Evolutionary conservation across 92 coral and sea anemone species (phyloP), one percentile per base, ranked within the genome.

Genomic region (Epizoanthus stellaris): DNA sequence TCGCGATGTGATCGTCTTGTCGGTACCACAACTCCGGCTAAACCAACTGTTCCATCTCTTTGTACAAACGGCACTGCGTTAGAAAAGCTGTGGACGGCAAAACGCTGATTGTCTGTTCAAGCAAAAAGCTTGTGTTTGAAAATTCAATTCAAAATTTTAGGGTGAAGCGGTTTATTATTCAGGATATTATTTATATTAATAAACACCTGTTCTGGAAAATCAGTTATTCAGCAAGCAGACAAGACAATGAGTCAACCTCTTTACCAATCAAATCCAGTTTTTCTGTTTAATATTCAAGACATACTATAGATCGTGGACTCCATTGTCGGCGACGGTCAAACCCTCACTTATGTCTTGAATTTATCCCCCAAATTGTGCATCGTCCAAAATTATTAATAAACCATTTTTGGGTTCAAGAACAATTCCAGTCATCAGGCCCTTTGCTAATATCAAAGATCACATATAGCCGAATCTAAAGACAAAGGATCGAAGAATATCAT

Each of bases 151-250:
- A 45, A 70, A 23, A 23, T 38, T 76, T 9, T 59, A 14, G 67
- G 63, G 47, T 56, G 52, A 76, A 76, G 68, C 81, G 20, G 38
- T 76, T 76, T 20, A 79, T 39, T 79, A 79, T 79, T 70, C 71
- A 79, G 65, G 61, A 76, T 76, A 34, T 36, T 76, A 76, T 76
- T 76, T 76, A 76, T 67, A 58, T 67, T 63, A 19, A 63, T 79
- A 62, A 79, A 61, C 83, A 79, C 83, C 83, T 79, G 83, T 61
- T 79, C 83, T 70, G 60, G 53, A 42, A 56, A 45, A 79, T 79
- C 53, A 79, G 70, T 79, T 79, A 79, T 79, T 79, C 72, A 62
- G 56, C 70, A 58, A 57, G 47, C 71, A 79, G 64, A 79, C 56
- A 79, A 79, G 71, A 21, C 83, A 79, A 40, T 53, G 45, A 63